Evolutionary conservation across 2,113 vertebrate species (phyloP).

Genomic region (Circaetus cinerascens): DNA sequence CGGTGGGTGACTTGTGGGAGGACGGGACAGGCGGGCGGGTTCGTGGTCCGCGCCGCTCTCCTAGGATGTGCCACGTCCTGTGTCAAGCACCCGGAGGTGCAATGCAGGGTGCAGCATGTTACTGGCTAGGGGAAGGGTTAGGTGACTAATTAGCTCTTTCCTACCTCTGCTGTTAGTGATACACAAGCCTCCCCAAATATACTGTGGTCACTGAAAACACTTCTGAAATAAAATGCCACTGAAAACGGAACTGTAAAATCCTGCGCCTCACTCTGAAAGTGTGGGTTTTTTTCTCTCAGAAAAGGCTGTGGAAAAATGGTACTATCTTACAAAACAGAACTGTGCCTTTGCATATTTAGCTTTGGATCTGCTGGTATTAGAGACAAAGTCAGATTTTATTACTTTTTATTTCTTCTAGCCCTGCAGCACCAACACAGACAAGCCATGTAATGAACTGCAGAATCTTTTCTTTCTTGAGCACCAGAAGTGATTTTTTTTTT

Average conservation of each 20-base stretch:
- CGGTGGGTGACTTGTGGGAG: background rate
- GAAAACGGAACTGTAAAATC: background rate
- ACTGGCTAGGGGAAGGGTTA: background rate
- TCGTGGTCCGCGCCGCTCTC: background rate
- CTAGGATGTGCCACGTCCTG: rapidly evolving
- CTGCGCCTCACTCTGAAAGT: background rate
- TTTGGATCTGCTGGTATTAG: conserved; percentile 37
- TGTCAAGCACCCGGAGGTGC: background rate
- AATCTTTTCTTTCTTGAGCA: conserved; percentile 12
- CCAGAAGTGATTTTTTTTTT: background rate
- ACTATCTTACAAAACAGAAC: background rate
- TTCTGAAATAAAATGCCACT: background rate
- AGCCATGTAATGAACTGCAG: conserved; percentile 39
- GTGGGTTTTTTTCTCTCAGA: background rate
- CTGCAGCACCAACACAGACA: conserved; percentile 38
- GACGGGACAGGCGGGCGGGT: background rate
- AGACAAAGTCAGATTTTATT: conserved; percentile 42
- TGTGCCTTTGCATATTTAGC: background rate
- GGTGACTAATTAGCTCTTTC: background rate
- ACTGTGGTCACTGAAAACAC: background rate
- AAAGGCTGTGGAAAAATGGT: background rate
- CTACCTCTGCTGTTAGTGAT: background rate
- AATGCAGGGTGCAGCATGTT: rapidly evolving
- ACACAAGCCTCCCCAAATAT: rapidly evolving
- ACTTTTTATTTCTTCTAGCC: conserved; percentile 35